A percentile compares a stretch with the other conserved stretches of the same genome.
Evolutionary conservation across 2,113 vertebrate genomes (phyloP).

Genomic region (Spheniscus mendiculus): DNA sequence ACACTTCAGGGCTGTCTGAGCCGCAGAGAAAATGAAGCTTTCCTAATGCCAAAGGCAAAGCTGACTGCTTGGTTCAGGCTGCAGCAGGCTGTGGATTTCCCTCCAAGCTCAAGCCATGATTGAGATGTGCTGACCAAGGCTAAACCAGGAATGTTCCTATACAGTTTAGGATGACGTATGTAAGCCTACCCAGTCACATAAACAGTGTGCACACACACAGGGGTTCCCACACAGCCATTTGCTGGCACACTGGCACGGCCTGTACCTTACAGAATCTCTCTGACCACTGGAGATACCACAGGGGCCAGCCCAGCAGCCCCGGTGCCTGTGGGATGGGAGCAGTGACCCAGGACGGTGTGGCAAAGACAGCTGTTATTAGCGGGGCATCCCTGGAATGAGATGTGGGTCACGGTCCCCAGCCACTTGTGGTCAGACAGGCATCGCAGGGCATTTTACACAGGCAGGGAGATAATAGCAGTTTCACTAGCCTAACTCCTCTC

Average conservation of each 20-base stretch:
- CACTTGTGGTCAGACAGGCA: background rate
- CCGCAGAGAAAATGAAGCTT: background rate
- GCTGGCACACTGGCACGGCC: background rate
- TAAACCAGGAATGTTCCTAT: background rate
- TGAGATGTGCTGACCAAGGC: background rate
- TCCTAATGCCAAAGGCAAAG: background rate
- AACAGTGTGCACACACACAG: background rate
- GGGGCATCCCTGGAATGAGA: conserved; percentile 7
- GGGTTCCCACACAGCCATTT: background rate
- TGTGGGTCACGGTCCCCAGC: background rate
- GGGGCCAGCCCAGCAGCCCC: background rate
- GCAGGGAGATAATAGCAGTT: background rate
- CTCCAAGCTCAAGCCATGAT: background rate
- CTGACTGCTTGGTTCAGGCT: background rate
- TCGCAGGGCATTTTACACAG: background rate
- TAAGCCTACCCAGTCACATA: background rate
- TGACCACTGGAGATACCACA: background rate
- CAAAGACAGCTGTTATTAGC: background rate
- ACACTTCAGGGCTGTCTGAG: background rate
- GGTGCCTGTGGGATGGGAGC: background rate
- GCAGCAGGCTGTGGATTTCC: background rate
- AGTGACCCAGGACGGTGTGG: background rate
- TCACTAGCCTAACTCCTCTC: background rate
- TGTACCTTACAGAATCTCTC: background rate
- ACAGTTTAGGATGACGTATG: background rate